Base-by-base conservation (phyloP, 2,888 invertebrate species). In the Cistogaster globosa region DNA sequence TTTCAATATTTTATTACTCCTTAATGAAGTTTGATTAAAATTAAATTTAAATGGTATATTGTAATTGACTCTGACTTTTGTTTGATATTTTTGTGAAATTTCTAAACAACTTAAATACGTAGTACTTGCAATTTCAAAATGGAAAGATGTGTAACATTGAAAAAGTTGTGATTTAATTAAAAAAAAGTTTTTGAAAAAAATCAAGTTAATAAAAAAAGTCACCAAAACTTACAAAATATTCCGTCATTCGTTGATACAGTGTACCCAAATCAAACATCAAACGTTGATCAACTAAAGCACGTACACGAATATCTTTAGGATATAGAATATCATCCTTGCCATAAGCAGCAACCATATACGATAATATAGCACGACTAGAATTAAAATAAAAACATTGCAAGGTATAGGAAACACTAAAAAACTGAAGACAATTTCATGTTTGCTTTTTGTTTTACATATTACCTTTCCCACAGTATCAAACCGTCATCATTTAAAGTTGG, bases 331-430 rank as follows among this genome's bases (percentile, higher is more conserved):
- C 94, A 75, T 94, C 93, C 87, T 94, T 94, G 48, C 91, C 95
- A 89, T 95, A 95, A 87, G 94, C 93, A 68, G 94, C 93, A 1
- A 93, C 94, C 89, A 95, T 90, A 89, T 95, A 95, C 14, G 93
- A 91, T 89, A 94, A 92, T 83, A 95, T 95, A 0, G 94, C 93
- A 6, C 93, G 93, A 87, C 92, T 92, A 63, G 8, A 81, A 60
- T 36, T 62, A 48, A 45, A n/a, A 36, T 60, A 63, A 51, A 51
- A 16, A 58, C 16, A 36, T 42, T 42, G 2, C 2, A 12, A 42
- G 7, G 8, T 8, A 8, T 2, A 57, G 8, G 1, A 26, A 16
- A 0, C 1, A 16, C 1, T 38, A 42, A 0, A 51, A 38, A 14
- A 9, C 11, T 14, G 0, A 12, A 26, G n/a, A 22, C 3, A 22